These are phyloP conservation scores for Myotis myotis DNA, from an alignment of 2,797 vertebrate genomes.

Conservation along the genomic window DNA sequence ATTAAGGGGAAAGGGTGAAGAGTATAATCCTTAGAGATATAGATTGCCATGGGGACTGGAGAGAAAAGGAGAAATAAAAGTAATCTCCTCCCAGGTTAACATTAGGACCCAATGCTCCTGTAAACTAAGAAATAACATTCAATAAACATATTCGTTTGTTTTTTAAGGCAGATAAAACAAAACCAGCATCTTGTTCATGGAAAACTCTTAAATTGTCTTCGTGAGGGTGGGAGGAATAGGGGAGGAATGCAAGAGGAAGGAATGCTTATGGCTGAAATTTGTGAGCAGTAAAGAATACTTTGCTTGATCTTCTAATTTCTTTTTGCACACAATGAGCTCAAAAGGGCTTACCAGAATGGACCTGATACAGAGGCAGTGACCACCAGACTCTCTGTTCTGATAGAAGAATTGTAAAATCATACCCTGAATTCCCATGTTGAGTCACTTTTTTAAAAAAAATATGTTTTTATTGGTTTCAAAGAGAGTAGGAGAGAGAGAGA, in stretches of 20 bases:
- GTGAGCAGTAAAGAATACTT: not conserved
- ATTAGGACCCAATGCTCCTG: not conserved
- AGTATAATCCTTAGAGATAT: not conserved
- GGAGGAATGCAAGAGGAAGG: not conserved
- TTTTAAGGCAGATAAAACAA: not conserved
- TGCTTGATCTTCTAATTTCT: not conserved
- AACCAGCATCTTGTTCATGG: not conserved
- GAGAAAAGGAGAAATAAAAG: not conserved
- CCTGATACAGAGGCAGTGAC: not conserved
- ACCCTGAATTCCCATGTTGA: not conserved
- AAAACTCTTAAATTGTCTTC: not conserved
- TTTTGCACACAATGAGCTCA: not conserved
- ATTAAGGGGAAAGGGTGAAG: not conserved
- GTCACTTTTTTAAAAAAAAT: not conserved
- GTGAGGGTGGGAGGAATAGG: not conserved
- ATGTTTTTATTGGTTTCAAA: too few species aligned
- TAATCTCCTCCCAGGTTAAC: not conserved
- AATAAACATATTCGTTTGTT: not conserved
- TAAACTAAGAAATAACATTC: constrained; percentile 1
- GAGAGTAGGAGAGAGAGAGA: too few species aligned
- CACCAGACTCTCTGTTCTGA: not conserved
- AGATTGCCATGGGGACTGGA: not conserved
- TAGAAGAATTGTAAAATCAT: not conserved
- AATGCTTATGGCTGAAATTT: not conserved
- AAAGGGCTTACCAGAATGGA: not conserved